Base-by-base conservation (phyloP, 2,113 vertebrate genomes). In the Otolemur garnettii region DNA sequence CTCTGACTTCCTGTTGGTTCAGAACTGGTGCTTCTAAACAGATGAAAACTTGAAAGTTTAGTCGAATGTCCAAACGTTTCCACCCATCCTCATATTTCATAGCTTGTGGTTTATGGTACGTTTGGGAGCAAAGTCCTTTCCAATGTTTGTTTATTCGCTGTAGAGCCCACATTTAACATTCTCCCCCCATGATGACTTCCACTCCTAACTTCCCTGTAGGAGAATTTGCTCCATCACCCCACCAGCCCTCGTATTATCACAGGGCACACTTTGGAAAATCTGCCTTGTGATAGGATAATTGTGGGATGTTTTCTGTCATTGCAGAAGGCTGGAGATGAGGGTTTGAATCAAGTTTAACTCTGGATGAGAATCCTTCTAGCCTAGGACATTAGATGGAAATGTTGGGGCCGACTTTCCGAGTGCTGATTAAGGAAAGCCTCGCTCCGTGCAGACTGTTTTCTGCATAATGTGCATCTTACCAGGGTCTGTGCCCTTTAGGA, bases 101-200 rank as follows among this genome's bases (percentile, higher is more conserved):
- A 91, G 69, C n/a, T 87, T 81, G 38, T 62, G 59, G 19, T 92
- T 78, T 74, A 74, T 59, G 30, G 33, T 22, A 50, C 21, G 2
- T 90, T 79, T 69, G 87, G 75, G 87, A 94, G 24, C 84, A 80
- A 66, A 87, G 80, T 35, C 55, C 50, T 93, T 92, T 77, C 80
- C 83, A 77, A 1, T 90, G 19, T 84, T 90, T 86, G 30, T 75
- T 87, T 87, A 50, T 91, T 92, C 19, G 78, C 59, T 72, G 0
- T 90, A 57, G 64, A 84, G 38, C 45, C 55, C 78, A 28, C 57
- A 59, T 84, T 77, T 50, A 78, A 69, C 33, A 38, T 7, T 4
- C 15, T 13, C 4, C 38, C 15, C 33, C 35, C 14, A 15, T 22
- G 19, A 35, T 68, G 78, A 79, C 57, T 91, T 94, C 57, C 66